Percentiles rank a stretch among this genome's conserved stretches.
phyloP scores from a whole-genome alignment of 2,888 invertebrate species.

The Coelinius sp. region DNA sequence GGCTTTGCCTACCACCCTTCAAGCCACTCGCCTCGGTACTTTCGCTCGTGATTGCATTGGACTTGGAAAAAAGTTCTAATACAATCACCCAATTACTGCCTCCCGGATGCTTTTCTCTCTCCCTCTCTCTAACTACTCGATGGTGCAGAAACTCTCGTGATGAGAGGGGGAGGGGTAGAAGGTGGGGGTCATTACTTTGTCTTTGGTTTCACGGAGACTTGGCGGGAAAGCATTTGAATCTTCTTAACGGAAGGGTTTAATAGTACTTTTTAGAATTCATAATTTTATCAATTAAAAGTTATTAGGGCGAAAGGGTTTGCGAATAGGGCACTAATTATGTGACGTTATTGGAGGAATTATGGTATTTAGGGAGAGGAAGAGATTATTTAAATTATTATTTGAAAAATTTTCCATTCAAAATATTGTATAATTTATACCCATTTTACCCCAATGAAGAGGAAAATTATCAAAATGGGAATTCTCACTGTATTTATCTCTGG shows the following conservation, averaged over 20 bases:
- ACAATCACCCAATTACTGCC: constrained; percentile 58
- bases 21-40: constrained; percentile 41
- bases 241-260: not conserved
- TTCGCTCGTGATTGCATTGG: constrained; percentile 54
- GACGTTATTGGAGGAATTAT: not conserved
- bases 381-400: too few species aligned
- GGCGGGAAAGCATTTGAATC: not conserved
- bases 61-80: constrained; percentile 55
- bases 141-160: not conserved
- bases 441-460: not conserved
- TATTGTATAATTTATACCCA: too few species aligned
- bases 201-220: not conserved
- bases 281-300: constrained; percentile 9
- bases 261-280: not conserved
- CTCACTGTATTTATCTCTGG: too few species aligned
- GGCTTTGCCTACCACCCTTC: constrained; percentile 24
- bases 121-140: too few species aligned
- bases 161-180: not conserved
- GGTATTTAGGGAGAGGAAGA: too few species aligned
- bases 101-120: constrained; percentile 36
- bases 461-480: too few species aligned
- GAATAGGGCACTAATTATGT: not conserved
- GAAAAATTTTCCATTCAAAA: too few species aligned
- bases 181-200: constrained; percentile 8
- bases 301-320: not conserved